Base-by-base conservation (phyloP, 2,797 vertebrate genomes). In the Nyctibius grandis region DNA sequence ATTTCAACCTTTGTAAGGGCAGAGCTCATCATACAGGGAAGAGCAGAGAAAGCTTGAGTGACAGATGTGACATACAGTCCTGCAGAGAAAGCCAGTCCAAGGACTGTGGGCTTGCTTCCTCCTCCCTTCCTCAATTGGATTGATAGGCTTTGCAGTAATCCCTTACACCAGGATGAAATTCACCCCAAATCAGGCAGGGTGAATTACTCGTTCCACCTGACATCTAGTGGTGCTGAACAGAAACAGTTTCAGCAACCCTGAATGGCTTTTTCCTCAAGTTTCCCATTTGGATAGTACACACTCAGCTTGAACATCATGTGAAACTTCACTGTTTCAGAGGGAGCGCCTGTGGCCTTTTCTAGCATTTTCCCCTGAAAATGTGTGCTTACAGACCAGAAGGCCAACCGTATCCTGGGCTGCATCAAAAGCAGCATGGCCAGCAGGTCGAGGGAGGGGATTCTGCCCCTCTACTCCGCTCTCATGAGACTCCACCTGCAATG, bases 171-270 rank as follows among this genome's bases (percentile, higher is more conserved):
- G 11, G 15, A 34, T 13, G n/a, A 77, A 90, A 54, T 14, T 17
- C 36, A n/a, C 12, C 0, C 11, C 18, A 7, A 22, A 11, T 17
- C n/a, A n/a, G 21, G 5, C 47, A 64, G 21, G 7, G 12, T 9
- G 51, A 89, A 96, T 45, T 85, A 38, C 76, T 94, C 2, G 59
- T 77, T 91, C 88, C 77, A 85, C 68, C 96, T 97, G 98, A 97
- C 98, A 96, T 69, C 98, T 98, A 97, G 96, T 95, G 98, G 97
- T 74, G 19, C 31, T 44, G 60, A 34, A 31, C 4, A 34, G 69
- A 86, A 96, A 78, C 7, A 29, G 33, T 69, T 44, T 53, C 26
- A 61, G 23, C 15, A 44, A 8, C 13, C 34, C 40, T 2, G 18
- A 19, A 40, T 1, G 1, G 9, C 3, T 68, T 88, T 77, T 54